Base-by-base conservation (phyloP, 2,797 vertebrate species). In the Centropyge bicolor region DNA sequence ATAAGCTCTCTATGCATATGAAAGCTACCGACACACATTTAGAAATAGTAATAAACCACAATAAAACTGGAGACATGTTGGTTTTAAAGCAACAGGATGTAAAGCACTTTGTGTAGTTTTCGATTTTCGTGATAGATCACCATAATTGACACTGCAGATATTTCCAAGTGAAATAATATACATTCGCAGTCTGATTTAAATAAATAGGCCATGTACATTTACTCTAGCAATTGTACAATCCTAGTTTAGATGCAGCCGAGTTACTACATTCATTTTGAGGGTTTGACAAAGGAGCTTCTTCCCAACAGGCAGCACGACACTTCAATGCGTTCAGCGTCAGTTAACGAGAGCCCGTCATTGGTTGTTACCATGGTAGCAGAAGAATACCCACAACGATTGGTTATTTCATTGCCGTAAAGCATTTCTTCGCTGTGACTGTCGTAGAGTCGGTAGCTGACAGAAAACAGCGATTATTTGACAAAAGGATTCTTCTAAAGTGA, bases 371-470 rank as follows among this genome's bases (percentile, higher is more conserved):
- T 0, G 91, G 91, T 55, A 90, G 73, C 91, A 11, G 27, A 27
- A 0, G 13, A 80, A 76, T 22, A 16, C 5, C 27, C 12, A 10
- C 65, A 19, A 24, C 49, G 68, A 94, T 95, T 94, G 94, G 94
- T 43, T 85, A 0, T 1, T 27, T 6, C 1, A 1, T 6, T 92
- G 81, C 92, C 95, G 94, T 82, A 96, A 95, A 95, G 85, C 66
- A 70, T 5, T 49, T 36, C n/a, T 20, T 35, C 49, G 10, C 57
- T 69, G 49, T 65, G 70, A 64, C 71, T 71, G 78, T 66, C 24
- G 80, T 70, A 48, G 40, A 49, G n/a, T 54, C 46, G 60, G 45
- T n/a, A 13, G 71, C 59, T 65, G 80, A 24, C 48, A 60, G 56
- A 41, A 69, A 77, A 87, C 35, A 69, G 59, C 65, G 19, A 19